These are phyloP conservation scores for Synergus gifuensis DNA, from an alignment of 2,888 invertebrate species.

Conservation along the genomic window DNA sequence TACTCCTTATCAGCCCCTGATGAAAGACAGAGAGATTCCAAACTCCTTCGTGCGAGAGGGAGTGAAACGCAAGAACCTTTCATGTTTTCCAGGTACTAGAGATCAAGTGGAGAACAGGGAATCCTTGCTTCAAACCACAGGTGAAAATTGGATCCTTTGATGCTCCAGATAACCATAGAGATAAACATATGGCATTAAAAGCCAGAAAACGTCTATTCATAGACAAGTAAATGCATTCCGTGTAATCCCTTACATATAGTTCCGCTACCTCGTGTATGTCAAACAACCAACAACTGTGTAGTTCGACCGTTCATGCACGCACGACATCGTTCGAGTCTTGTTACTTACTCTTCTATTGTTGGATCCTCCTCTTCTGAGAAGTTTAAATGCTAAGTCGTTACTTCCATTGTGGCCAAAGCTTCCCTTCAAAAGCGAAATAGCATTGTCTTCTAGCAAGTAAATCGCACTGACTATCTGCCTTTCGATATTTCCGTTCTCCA, in stretches of 20 bases:
- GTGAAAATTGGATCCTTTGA: too few relatives aligned
- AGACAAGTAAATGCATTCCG: conserved; percentile 17
- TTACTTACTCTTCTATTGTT: conserved; percentile 36
- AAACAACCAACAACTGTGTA: background rate
- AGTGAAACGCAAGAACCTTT: too few relatives aligned
- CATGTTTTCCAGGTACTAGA: too few relatives aligned
- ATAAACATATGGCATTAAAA: too few relatives aligned
- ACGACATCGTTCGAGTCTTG: conserved; percentile 28
- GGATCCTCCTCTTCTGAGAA: conserved; percentile 12
- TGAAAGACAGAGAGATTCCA: too few relatives aligned
- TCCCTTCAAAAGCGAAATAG: background rate
- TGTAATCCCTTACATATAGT: background rate
- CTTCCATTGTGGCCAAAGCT: background rate
- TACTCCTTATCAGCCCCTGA: too few relatives aligned
- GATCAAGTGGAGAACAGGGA: too few relatives aligned
- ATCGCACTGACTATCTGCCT: background rate
- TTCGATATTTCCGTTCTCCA: background rate
- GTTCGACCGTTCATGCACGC: conserved; percentile 25
- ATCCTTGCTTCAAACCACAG: too few relatives aligned
- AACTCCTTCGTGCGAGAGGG: too few relatives aligned
- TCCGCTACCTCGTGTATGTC: background rate
- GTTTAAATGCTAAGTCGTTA: conserved; percentile 11
- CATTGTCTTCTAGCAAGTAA: background rate
- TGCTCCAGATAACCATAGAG: too few relatives aligned
- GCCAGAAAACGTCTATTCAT: too few relatives aligned